Percentiles rank a stretch among this genome's conserved stretches.
Evolutionary conservation across 2,888 invertebrate genomes (phyloP).

Genomic region (Mythimna impura): DNA sequence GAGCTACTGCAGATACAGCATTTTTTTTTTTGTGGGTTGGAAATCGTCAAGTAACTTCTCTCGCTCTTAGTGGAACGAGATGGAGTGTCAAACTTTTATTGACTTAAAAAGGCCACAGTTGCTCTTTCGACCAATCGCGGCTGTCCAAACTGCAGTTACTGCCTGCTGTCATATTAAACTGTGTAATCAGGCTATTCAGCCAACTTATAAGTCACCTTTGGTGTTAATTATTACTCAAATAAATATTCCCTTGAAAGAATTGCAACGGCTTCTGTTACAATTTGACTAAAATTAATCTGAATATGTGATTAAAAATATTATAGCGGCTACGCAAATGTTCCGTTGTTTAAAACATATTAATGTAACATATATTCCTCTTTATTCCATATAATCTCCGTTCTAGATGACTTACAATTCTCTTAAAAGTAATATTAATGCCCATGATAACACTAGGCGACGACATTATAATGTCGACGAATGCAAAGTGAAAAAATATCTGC

Average conservation of each 20-base stretch:
- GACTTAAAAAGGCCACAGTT: no score
- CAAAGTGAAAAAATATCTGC: no score
- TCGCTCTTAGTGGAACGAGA: no score
- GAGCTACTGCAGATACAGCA: not conserved
- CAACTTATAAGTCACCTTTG: not conserved
- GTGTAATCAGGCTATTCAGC: not conserved
- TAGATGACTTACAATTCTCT: not conserved
- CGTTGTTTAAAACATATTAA: not conserved
- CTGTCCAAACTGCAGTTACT: not conserved
- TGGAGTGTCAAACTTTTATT: no score
- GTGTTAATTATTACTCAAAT: not conserved
- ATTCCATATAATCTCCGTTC: not conserved
- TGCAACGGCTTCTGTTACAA: not conserved
- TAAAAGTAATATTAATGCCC: not conserved
- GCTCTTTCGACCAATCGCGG: no score
- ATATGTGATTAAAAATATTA: conserved; percentile 14
- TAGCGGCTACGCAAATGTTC: conserved; percentile 1
- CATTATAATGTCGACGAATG: no score
- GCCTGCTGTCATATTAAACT: not conserved
- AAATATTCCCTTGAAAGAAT: not conserved
- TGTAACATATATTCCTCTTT: not conserved
- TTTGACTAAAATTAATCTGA: conserved; percentile 1
- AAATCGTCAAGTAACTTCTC: no score
- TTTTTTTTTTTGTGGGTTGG: no score
- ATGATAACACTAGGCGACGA: not conserved